Percentiles rank a stretch among this genome's conserved stretches.
Evolutionary conservation across 2,888 invertebrate species (phyloP).

Genomic region (Lamellibrachia satsuma): DNA sequence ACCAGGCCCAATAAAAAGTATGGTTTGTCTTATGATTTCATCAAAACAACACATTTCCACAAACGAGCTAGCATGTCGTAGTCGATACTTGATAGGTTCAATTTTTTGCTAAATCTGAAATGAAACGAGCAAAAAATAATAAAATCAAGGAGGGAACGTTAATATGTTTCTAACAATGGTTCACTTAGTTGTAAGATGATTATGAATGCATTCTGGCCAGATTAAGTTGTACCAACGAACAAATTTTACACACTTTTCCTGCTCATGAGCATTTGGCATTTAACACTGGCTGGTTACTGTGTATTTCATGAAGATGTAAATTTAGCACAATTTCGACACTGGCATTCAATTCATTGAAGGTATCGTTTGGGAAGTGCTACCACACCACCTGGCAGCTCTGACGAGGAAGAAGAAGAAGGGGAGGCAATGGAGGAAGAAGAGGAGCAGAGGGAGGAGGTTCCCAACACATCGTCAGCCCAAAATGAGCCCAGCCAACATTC

Average conservation of each 20-base stretch:
- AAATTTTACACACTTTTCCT: background rate
- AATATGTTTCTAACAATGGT: too few relatives aligned
- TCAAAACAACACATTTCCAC: too few relatives aligned
- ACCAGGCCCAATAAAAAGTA: too few relatives aligned
- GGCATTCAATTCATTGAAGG: constrained; percentile 19
- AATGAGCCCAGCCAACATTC: background rate
- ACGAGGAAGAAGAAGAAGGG: constrained; percentile 48
- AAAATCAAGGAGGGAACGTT: too few relatives aligned
- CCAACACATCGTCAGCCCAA: background rate
- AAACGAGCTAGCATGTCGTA: too few relatives aligned
- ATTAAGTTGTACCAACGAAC: background rate
- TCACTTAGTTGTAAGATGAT: too few relatives aligned
- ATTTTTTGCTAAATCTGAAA: too few relatives aligned
- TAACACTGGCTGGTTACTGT: constrained; percentile 3
- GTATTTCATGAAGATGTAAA: background rate
- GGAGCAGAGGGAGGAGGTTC: constrained; percentile 43
- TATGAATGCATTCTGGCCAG: background rate
- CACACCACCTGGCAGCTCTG: constrained; percentile 51
- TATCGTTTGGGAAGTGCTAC: constrained; percentile 58
- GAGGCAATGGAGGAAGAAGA: constrained; percentile 45
- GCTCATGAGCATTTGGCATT: background rate
- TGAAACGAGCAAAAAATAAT: too few relatives aligned
- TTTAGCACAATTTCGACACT: too few relatives aligned
- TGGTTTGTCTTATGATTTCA: too few relatives aligned
- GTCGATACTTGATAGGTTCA: too few relatives aligned